Percentiles rank a stretch among this genome's conserved stretches.
Evolutionary conservation across 2,888 invertebrate genomes (phyloP).

Genomic region (Agyllia agylla): DNA sequence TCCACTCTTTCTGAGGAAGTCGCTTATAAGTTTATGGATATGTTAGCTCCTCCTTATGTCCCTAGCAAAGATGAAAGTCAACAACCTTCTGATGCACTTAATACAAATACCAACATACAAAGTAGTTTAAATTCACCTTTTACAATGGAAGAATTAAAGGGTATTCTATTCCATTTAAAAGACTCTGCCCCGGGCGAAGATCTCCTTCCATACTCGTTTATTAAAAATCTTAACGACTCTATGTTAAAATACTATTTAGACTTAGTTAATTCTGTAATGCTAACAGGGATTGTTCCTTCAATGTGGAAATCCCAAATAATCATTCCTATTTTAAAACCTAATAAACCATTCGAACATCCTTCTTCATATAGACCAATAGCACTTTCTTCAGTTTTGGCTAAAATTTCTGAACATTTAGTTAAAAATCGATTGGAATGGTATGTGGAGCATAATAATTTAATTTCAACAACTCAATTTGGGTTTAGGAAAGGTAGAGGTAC

Average conservation of each 20-base stretch:
- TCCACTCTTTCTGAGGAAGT: not conserved
- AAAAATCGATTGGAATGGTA: not conserved
- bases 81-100: not conserved
- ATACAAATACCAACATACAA: not conserved
- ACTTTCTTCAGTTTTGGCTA: not conserved
- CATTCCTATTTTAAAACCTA: not conserved
- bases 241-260: not conserved
- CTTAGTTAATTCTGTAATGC: not conserved
- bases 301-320: not conserved
- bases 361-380: not conserved
- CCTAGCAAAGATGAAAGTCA: not conserved
- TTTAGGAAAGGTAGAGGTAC: not conserved
- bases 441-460: not conserved
- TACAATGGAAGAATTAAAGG: not conserved
- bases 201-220: not conserved
- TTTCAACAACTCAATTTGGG: not conserved
- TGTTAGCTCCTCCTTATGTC: not conserved
- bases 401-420: not conserved
- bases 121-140: not conserved
- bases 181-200: not conserved
- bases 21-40: not conserved
- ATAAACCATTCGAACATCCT: not conserved
- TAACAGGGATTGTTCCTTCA: not conserved
- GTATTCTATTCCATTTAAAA: not conserved
- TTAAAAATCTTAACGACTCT: not conserved